phyloP scores from a whole-genome alignment of 2,888 invertebrate species.

The Eristalis intricaria region DNA sequence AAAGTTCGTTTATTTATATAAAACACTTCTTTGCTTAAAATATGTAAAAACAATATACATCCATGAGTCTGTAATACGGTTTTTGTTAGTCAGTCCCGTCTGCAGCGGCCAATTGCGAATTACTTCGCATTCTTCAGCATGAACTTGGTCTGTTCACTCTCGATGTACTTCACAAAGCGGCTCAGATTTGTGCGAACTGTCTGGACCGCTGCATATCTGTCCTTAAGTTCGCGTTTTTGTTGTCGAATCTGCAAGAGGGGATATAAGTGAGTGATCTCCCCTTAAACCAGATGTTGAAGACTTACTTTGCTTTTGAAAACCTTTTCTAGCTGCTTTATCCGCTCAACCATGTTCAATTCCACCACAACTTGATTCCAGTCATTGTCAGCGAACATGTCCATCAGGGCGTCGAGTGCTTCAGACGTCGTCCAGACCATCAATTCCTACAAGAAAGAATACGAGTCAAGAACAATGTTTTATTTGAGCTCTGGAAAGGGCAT shows the following conservation, averaged over 20 bases:
- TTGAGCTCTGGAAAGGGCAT: background rate
- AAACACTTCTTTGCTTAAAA: background rate
- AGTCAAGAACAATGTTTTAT: background rate
- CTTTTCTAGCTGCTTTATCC: constrained; percentile 84
- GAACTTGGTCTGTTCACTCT: constrained; percentile 73
- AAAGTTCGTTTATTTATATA: background rate
- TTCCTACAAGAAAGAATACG: constrained; percentile 80
- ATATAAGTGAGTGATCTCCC: background rate
- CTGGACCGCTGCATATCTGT: constrained; percentile 86
- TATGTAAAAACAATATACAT: background rate
- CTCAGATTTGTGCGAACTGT: constrained; percentile 87
- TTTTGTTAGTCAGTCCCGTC: background rate
- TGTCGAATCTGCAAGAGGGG: constrained; percentile 83
- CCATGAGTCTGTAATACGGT: background rate
- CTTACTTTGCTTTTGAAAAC: constrained; percentile 86
- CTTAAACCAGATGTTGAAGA: constrained; percentile 53
- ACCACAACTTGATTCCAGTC: constrained; percentile 86
- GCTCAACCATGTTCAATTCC: constrained; percentile 85
- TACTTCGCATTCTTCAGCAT: constrained; percentile 45
- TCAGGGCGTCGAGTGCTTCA: constrained; percentile 88
- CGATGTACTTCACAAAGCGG: constrained; percentile 86
- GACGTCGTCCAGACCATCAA: constrained; percentile 87
- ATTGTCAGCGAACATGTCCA: constrained; percentile 90
- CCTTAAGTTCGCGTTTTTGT: constrained; percentile 85
- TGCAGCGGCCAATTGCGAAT: background rate